Percentiles rank a stretch among this genome's conserved stretches.
Conservation (phyloP, 2,888 invertebrate species). For the Andrena chrysosceles region DNA sequence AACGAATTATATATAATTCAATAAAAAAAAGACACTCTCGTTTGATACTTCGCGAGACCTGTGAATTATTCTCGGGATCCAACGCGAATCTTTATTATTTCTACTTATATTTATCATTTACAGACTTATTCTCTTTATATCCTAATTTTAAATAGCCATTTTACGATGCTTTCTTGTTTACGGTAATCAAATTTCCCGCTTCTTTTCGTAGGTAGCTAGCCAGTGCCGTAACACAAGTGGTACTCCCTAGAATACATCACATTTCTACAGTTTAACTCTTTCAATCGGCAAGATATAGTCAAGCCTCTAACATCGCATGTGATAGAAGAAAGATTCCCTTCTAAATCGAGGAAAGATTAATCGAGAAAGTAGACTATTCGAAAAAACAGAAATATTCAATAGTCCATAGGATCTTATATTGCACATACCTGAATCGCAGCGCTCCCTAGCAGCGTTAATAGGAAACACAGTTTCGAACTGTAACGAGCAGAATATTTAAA, state of each 20-base stretch:
- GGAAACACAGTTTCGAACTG: slow-evolving; percentile 3
- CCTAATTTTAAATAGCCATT: background rate
- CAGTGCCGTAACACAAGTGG: slow-evolving; percentile 3
- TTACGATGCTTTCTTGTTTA: background rate
- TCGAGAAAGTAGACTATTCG: background rate
- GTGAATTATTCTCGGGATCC: slow-evolving; percentile 41
- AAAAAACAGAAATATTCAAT: no score
- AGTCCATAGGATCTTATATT: no score
- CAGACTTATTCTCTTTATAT: background rate
- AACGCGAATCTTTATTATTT: background rate
- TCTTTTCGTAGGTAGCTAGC: background rate
- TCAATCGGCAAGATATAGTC: background rate
- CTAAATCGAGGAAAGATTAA: background rate
- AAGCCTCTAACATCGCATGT: background rate
- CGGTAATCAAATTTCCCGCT: background rate
- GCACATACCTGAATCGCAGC: background rate
- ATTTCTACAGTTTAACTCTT: background rate
- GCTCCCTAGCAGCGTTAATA: background rate
- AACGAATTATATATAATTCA: slow-evolving; percentile 83
- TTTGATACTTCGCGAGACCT: slow-evolving; percentile 68
- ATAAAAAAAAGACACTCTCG: slow-evolving; percentile 78
- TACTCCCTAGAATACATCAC: no score
- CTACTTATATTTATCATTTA: background rate
- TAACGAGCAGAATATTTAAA: background rate
- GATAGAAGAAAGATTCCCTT: background rate